Evolutionary conservation across 2,888 invertebrate genomes (phyloP), one percentile per base, ranked within the genome.

Genomic region (Diloba caeruleocephala): DNA sequence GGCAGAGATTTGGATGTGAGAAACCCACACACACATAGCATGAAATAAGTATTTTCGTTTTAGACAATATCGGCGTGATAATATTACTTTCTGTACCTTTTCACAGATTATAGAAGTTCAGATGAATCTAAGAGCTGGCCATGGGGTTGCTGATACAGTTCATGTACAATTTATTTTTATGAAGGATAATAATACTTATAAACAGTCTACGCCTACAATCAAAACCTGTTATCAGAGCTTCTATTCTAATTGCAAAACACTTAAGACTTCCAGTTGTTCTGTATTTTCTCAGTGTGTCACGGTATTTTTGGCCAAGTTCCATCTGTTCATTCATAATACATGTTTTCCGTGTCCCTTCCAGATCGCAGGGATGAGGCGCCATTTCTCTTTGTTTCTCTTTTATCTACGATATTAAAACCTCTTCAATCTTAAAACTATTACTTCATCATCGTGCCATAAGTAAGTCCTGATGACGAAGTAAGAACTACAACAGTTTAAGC

Each of bases 311-410:
- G 74, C 67, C 33, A 53, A 44, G 56, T 64, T 71, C 68, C 72
- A 74, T 70, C 34, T 52, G 38, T 60, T 68, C 74, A 74, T 72
- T 72, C 74, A 74, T 61, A 62, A 44, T 43, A 54, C 43, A 34
- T 51, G 31, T 57, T 55, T 29, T 42, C 61, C 12, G 10, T 32
- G 9, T 49, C 42, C 44, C 59, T 74, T 67, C 57, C 68, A 58
- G 48, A 38, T 36, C 31, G 15, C 15, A 56, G 32, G 33, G 38
- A 31, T 45, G 23, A 51, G 50, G 44, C 38, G 39, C 46, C 39
- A 13, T 46, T 36, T 29, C 31, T 53, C 38, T 50, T 60, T 54
- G 54, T 51, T 46, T 29, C 33, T 37, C 17, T 34, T 53, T 38
- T 55, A 71, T 42, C 19, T 49, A 21, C 12, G 13, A 8, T 29